Evolutionary conservation across 2,113 vertebrate species (phyloP).

Genomic region (Camelus bactrianus): DNA sequence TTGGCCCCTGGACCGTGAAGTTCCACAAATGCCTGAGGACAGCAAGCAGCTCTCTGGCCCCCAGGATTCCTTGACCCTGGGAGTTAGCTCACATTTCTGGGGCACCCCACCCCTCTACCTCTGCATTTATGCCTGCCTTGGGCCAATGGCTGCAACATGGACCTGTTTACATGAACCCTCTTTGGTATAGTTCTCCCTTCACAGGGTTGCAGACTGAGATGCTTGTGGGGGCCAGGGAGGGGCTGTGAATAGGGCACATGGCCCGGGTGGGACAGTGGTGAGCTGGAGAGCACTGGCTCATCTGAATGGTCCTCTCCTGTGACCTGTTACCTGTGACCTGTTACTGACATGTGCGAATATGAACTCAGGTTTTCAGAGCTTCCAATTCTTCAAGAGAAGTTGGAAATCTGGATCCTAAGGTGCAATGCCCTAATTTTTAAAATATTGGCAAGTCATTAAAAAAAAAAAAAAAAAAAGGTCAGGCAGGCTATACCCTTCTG

Average conservation of each 20-base stretch:
- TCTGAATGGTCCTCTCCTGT: rapidly evolving
- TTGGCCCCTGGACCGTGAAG: neutral
- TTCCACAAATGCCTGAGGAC: neutral
- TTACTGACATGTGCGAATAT: neutral
- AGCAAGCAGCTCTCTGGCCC: neutral
- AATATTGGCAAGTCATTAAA: neutral
- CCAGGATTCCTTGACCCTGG: neutral
- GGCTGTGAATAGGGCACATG: neutral
- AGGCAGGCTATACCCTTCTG: neutral
- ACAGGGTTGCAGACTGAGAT: neutral
- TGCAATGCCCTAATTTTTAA: neutral
- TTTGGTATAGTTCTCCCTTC: neutral
- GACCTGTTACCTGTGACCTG: neutral
- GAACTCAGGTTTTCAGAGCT: neutral
- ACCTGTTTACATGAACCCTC: neutral
- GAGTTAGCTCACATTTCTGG: neutral
- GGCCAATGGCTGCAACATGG: neutral
- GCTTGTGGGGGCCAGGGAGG: neutral
- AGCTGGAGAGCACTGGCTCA: neutral
- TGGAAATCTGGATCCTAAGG: neutral
- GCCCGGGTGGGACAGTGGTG: neutral
- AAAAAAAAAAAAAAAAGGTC: neutral
- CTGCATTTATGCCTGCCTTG: neutral
- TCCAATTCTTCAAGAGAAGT: neutral
- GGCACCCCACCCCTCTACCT: neutral